Percentiles rank a stretch among this genome's conserved stretches.
These are phyloP conservation scores for Cyphomyrmex costatus DNA, from an alignment of 1,140 invertebrate species.

Conservation along the genomic window DNA sequence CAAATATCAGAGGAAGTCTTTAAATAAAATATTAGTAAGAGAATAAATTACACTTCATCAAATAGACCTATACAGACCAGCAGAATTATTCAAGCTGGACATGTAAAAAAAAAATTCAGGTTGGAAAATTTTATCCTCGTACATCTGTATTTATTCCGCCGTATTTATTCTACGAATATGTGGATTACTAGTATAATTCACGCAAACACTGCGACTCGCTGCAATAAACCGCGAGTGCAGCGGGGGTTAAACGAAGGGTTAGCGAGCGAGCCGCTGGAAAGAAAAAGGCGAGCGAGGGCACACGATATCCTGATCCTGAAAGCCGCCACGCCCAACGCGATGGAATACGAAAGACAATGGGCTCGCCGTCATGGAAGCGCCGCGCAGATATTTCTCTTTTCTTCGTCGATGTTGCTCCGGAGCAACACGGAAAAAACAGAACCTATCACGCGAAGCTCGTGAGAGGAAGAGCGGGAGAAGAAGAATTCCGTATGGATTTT, in stretches of 20 bases:
- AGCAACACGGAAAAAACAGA: constrained; percentile 8
- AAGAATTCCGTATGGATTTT: constrained; percentile 26
- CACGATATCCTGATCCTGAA: constrained; percentile 66
- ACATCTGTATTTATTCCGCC: constrained; percentile 19
- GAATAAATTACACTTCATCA: too few species aligned
- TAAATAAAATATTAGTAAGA: too few species aligned
- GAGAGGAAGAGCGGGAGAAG: not conserved
- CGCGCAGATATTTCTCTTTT: constrained; percentile 62
- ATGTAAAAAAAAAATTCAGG: not conserved
- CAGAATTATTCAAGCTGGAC: not conserved
- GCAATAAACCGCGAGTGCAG: constrained; percentile 30
- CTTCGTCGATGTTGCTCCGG: constrained; percentile 65
- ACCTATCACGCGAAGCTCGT: not conserved
- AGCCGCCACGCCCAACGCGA: constrained; percentile 65
- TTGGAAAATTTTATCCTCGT: not conserved
- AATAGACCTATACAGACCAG: too few species aligned
- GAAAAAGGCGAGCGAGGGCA: constrained; percentile 60
- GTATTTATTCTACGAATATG: constrained; percentile 38
- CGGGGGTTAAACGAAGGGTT: not conserved
- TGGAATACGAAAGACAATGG: constrained; percentile 73
- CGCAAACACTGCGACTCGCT: not conserved
- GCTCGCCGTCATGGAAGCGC: constrained; percentile 68
- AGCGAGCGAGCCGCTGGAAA: constrained; percentile 32
- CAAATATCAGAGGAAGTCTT: too few species aligned
- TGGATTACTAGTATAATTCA: constrained; percentile 42